A percentile compares a stretch with the other conserved stretches of the same genome.
Evolutionary conservation across 2,888 invertebrate species (phyloP).

Genomic region (Oxystoma pomonae): DNA sequence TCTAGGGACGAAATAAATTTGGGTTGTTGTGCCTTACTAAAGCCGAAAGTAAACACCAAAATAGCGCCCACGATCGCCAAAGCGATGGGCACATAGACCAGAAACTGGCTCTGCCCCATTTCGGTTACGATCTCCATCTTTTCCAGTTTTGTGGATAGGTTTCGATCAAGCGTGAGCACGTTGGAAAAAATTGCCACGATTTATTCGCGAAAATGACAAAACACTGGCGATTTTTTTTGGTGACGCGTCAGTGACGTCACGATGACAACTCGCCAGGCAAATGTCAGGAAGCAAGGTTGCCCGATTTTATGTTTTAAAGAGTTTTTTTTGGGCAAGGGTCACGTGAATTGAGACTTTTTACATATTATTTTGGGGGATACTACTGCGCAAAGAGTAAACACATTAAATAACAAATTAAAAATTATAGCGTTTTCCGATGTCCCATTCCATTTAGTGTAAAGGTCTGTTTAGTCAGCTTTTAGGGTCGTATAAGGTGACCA

Average conservation of each 20-base stretch:
- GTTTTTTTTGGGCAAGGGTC: no score
- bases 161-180: not conserved
- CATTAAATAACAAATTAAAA: no score
- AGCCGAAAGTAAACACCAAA: constrained; percentile 39
- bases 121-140: constrained; percentile 59
- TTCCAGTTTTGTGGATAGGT: not conserved
- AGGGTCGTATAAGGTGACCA: no score
- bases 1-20: constrained; percentile 68
- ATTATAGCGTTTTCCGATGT: no score
- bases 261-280: not conserved
- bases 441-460: no score
- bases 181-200: constrained; percentile 28
- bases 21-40: constrained; percentile 57
- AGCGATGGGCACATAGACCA: constrained; percentile 55
- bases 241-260: constrained; percentile 51
- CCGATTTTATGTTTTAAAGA: no score
- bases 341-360: no score
- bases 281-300: not conserved
- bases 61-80: constrained; percentile 43
- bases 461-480: no score
- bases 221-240: constrained; percentile 47
- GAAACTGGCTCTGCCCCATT: constrained; percentile 55
- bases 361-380: no score
- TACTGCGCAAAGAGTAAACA: no score
- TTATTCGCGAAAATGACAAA: constrained; percentile 25